A percentile compares a stretch with the other conserved stretches of the same genome.
These are phyloP conservation scores for Himalopsyche phryganea DNA, from an alignment of 1,140 invertebrate genomes.

Conservation along the genomic window DNA sequence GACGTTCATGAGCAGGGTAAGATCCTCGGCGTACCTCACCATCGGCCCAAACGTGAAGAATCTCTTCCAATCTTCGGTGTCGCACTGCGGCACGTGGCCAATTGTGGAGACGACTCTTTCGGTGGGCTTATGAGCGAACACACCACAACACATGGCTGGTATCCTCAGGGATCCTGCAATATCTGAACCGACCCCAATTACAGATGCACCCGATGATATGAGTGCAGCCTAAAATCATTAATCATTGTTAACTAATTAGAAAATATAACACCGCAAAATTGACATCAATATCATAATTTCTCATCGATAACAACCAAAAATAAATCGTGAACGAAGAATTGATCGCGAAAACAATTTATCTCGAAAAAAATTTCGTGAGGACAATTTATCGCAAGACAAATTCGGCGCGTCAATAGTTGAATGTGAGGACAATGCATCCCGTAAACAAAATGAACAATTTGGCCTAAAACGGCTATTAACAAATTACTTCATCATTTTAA, in stretches of 20 bases:
- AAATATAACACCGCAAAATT: not conserved
- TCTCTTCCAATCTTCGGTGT: slow-evolving; percentile 52
- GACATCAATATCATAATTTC: not conserved
- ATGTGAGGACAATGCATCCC: no score
- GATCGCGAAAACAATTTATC: no score
- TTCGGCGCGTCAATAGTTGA: no score
- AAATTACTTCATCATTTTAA: no score
- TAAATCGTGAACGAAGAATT: no score
- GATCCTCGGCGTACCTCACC: slow-evolving; percentile 77
- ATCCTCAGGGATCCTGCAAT: slow-evolving; percentile 79
- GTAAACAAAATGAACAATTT: no score
- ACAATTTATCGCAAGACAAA: no score
- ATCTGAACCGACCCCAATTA: slow-evolving; percentile 79
- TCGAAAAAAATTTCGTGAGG: no score
- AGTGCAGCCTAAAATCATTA: slow-evolving; percentile 55
- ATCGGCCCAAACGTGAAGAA: slow-evolving; percentile 74
- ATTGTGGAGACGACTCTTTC: slow-evolving; percentile 53
- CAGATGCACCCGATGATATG: slow-evolving; percentile 67
- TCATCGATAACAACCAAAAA: no score
- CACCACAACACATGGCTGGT: slow-evolving; percentile 80
- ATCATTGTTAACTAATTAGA: not conserved
- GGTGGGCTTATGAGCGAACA: slow-evolving; percentile 79
- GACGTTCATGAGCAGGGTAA: slow-evolving; percentile 68
- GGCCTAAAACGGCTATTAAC: no score
- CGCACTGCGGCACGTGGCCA: slow-evolving; percentile 56